Percentiles rank a stretch among this genome's conserved stretches.
Conservation (phyloP, 2,113 vertebrate species). For the Cebus imitator region DNA sequence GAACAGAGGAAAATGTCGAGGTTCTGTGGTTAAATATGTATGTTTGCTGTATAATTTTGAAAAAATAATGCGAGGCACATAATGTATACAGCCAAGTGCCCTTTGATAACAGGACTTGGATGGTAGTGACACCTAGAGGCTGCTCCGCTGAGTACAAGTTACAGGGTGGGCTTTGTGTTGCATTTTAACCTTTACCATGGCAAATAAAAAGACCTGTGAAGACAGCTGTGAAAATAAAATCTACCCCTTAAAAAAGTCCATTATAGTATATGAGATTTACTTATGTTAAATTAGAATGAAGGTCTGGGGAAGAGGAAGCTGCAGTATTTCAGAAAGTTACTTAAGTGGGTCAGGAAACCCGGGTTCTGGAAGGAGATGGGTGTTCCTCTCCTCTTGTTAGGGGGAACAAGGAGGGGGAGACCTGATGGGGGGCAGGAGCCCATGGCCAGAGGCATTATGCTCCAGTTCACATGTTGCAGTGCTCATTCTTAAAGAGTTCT, state of each 20-base stretch:
- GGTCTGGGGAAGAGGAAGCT: not conserved
- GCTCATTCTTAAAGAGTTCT: not conserved
- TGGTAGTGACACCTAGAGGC: constrained; percentile 79
- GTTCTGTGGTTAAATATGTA: not conserved
- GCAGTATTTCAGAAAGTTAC: not conserved
- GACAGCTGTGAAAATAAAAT: not conserved
- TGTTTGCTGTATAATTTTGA: not conserved
- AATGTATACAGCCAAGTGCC: fast-evolving
- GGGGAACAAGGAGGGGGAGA: not conserved
- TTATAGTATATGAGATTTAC: not conserved
- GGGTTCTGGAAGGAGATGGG: not conserved
- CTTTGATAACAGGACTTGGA: constrained; percentile 33
- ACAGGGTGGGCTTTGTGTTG: not conserved
- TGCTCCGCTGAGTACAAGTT: not conserved
- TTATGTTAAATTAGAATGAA: not conserved
- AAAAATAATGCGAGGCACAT: not conserved
- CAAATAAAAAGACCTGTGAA: not conserved
- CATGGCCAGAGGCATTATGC: not conserved
- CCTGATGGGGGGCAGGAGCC: not conserved
- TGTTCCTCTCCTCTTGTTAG: not conserved
- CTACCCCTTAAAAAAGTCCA: not conserved
- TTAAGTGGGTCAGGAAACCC: not conserved
- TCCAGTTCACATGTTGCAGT: not conserved
- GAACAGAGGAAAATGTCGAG: not conserved
- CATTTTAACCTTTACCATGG: not conserved